phyloP scores from a whole-genome alignment of 2,888 invertebrate species.

The Lasioglossum figueresi region DNA sequence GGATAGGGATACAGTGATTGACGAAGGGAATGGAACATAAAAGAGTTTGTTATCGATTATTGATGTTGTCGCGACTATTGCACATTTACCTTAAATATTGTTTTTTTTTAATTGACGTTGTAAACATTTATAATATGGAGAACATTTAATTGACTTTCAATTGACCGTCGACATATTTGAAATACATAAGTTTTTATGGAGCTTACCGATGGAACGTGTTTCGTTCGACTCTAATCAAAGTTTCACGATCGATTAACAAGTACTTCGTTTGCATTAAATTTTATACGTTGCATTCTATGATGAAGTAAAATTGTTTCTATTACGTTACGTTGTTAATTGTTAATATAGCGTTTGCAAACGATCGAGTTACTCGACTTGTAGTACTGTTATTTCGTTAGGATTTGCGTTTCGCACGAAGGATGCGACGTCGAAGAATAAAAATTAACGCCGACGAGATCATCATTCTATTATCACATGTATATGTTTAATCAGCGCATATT shows the following conservation, averaged over 20 bases:
- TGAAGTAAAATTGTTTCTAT: constrained; percentile 27
- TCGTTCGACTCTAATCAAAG: background rate
- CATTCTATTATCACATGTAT: background rate
- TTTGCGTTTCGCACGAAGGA: background rate
- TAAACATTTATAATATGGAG: background rate
- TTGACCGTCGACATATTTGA: constrained; percentile 18
- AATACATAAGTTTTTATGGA: constrained; percentile 16
- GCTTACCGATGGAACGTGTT: constrained; percentile 11
- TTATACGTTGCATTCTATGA: constrained; percentile 16
- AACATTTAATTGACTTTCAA: constrained; percentile 25
- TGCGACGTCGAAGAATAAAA: background rate
- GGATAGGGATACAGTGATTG: background rate
- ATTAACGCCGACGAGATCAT: background rate
- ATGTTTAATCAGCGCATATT: constrained; percentile 2
- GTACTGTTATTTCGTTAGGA: background rate
- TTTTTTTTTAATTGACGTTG: constrained; percentile 20
- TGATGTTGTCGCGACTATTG: constrained; percentile 36
- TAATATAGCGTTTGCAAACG: background rate
- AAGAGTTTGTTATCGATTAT: constrained; percentile 38
- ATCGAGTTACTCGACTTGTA: background rate
- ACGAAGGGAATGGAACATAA: constrained; percentile 16
- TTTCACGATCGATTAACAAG: constrained; percentile 4
- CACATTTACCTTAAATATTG: constrained; percentile 27
- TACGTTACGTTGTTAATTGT: background rate
- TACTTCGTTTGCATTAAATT: constrained; percentile 20